Evolutionary conservation across 2,797 vertebrate species (phyloP).

Genomic region (Sphenopsis melanotis): DNA sequence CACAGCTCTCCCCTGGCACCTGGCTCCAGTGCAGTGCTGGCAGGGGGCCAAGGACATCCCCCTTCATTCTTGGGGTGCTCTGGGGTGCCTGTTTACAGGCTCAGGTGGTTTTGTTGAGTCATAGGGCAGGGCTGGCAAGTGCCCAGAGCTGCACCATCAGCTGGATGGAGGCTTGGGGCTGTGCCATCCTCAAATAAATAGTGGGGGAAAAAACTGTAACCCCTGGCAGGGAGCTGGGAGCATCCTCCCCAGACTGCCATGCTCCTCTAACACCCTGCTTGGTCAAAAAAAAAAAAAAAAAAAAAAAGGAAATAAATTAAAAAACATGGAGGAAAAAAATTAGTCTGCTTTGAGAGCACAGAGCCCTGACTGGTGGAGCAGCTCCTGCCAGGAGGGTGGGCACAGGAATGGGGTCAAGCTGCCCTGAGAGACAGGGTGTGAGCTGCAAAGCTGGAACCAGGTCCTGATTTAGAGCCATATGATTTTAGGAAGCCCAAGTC

Average conservation of each 20-base stretch:
- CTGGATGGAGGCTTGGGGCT: background rate
- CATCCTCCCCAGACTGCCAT: background rate
- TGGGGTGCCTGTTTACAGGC: background rate
- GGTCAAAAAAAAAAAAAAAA: background rate
- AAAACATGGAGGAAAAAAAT: background rate
- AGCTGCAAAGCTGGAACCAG: background rate
- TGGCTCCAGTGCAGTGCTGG: background rate
- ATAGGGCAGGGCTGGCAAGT: background rate
- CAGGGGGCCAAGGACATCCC: background rate
- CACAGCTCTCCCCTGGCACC: background rate
- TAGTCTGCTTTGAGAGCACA: rapidly evolving
- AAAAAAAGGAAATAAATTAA: background rate
- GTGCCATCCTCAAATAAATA: background rate
- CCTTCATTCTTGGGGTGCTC: background rate
- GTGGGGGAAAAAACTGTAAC: background rate
- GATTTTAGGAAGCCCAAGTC: background rate
- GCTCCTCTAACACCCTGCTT: background rate
- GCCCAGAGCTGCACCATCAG: background rate
- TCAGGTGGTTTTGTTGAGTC: background rate
- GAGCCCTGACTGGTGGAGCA: background rate
- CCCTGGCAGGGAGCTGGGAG: background rate
- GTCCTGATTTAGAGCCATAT: background rate
- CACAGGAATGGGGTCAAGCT: background rate
- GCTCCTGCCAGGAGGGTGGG: background rate
- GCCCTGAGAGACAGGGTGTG: background rate